Evolutionary conservation across 2,113 vertebrate species (phyloP).

Genomic region (Heliornis fulica): DNA sequence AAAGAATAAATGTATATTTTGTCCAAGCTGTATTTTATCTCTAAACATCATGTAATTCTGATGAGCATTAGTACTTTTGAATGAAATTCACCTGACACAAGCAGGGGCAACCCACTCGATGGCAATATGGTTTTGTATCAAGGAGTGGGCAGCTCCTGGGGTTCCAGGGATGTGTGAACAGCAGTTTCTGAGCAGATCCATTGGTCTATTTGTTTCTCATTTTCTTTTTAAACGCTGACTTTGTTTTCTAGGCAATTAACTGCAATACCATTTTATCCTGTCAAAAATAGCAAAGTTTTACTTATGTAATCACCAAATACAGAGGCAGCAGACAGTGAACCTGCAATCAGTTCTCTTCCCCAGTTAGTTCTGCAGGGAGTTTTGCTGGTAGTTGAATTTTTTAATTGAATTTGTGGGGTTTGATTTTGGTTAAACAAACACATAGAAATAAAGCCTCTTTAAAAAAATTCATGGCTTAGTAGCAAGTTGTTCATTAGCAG

Average conservation of each 20-base stretch:
- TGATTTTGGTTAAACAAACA: not conserved
- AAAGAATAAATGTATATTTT: not conserved
- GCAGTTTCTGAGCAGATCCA: not conserved
- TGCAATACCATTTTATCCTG: constrained; percentile 42
- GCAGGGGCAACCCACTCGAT: not conserved
- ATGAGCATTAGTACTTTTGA: not conserved
- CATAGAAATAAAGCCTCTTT: not conserved
- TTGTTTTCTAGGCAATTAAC: constrained; percentile 57
- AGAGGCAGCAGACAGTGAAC: constrained; percentile 41
- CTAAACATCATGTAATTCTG: not conserved
- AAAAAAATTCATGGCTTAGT: not conserved
- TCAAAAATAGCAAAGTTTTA: constrained; percentile 54
- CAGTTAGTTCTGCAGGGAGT: not conserved
- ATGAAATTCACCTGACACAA: not conserved
- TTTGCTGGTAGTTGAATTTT: not conserved
- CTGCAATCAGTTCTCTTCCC: not conserved
- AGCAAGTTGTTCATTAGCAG: not conserved
- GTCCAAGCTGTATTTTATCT: not conserved
- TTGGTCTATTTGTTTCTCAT: not conserved
- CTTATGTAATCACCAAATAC: constrained; percentile 53
- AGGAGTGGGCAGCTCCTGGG: not conserved
- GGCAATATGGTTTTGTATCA: not conserved
- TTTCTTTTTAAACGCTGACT: constrained; percentile 8
- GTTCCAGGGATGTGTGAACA: not conserved
- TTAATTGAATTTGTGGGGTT: constrained; percentile 15